Evolutionary conservation across 2,888 invertebrate species (phyloP), one percentile per base, ranked within the genome.

Genomic region (Spodoptera picta): DNA sequence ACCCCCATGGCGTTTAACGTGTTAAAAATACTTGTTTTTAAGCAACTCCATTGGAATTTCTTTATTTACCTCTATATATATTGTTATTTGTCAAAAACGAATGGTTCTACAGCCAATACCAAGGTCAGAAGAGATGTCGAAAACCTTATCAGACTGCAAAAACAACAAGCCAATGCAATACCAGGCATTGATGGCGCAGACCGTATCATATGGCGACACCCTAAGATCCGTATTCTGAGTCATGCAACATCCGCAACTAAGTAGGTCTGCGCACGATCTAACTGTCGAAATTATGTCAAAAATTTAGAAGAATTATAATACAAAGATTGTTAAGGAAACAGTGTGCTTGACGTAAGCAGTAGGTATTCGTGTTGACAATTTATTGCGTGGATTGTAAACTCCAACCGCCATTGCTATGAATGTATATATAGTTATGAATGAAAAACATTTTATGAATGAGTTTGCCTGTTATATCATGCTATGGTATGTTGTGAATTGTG

Each of bases 211-310:
- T 36, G 36, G 36, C 36, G 36, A 36, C 36, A 36, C 36, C 36
- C 24, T 6, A 50, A 46, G 60, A 68, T 68, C 54, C 66, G 54
- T 44, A 1, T 43, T 50, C 65, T 70, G 71, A 70, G 7, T 70
- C 70, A 70, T n/a, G 4, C 23, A 27, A 71, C 66, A 58, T 70
- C 70, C 70, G 72, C 66, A 41, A 52, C 45, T 4, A 71, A 55
- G 56, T 66, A 47, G 72, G 72, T 55, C 66, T 60, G 47, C 56
- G 4, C 57, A 70, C 60, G 59, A 44, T 43, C 47, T 42, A 46
- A 14, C 56, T 65, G 45, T 44, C 51, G 52, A 66, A 66, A 71
- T 36, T 70, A 61, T 71, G 66, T 58, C 66, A 71, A 61, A 57
- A n/a, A 1, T 46, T 60, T n/a, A 51, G 57, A 57, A 60, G 51